Conservation (phyloP, 2,888 invertebrate species). For the Entomobrya proxima region DNA sequence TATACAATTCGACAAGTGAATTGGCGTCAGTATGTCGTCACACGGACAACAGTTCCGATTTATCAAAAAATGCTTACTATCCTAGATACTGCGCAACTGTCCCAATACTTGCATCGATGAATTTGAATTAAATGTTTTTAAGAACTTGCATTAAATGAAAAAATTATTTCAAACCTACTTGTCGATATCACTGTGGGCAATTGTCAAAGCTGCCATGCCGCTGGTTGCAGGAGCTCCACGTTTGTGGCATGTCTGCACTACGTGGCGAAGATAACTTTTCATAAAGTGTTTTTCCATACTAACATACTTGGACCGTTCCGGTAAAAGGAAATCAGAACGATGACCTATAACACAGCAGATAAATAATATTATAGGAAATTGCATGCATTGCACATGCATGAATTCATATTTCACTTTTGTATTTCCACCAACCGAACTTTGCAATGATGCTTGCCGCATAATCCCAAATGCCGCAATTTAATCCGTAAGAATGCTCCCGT, state of each 20-base stretch:
- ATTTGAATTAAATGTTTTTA: too few species aligned
- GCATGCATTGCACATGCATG: not conserved
- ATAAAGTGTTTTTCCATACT: conserved; percentile 83
- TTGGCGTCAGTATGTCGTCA: too few species aligned
- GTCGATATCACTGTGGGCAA: conserved; percentile 77
- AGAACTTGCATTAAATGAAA: too few species aligned
- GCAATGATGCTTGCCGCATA: conserved; percentile 83
- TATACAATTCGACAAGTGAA: too few species aligned
- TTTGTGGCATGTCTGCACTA: conserved; percentile 81
- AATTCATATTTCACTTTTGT: too few species aligned
- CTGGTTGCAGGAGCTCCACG: conserved; percentile 83
- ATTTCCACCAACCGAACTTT: conserved; percentile 82
- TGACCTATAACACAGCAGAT: conserved; percentile 78
- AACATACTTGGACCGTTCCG: conserved; percentile 84
- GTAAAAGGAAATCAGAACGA: conserved; percentile 81
- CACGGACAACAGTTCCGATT: too few species aligned
- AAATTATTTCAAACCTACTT: conserved; percentile 55
- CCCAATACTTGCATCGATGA: too few species aligned
- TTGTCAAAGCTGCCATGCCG: conserved; percentile 83
- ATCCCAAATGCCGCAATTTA: conserved; percentile 88
- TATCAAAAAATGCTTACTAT: too few species aligned
- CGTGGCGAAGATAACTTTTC: conserved; percentile 81
- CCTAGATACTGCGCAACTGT: too few species aligned
- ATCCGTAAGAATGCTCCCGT: conserved; percentile 83
- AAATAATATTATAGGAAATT: not conserved